Evolutionary conservation across 2,888 invertebrate genomes (phyloP).

Genomic region (Nowickia ferox): DNA sequence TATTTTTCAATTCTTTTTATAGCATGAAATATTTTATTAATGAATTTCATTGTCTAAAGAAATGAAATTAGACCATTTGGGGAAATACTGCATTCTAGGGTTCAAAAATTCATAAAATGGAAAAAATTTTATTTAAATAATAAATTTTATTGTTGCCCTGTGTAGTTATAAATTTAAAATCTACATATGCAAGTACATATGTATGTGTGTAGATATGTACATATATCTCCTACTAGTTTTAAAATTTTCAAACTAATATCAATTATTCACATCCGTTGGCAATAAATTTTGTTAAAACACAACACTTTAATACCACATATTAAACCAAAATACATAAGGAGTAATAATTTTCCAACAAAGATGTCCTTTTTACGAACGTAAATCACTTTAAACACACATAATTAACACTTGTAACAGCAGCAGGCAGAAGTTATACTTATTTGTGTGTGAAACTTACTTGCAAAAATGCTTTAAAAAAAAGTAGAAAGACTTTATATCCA

Average conservation of each 20-base stretch:
- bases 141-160: no score
- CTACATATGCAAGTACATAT: not conserved
- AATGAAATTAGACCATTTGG: no score
- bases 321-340: constrained; percentile 67
- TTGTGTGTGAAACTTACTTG: not conserved
- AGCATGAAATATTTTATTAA: no score
- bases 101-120: no score
- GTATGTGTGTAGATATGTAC: not conserved
- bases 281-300: constrained; percentile 70
- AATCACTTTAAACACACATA: constrained; percentile 70
- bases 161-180: no score
- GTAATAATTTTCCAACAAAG: constrained; percentile 56
- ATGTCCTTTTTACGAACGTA: constrained; percentile 62
- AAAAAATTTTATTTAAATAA: no score
- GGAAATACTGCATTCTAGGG: no score
- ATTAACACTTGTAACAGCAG: constrained; percentile 71
- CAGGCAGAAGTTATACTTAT: not conserved
- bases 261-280: constrained; percentile 75
- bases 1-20: no score
- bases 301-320: constrained; percentile 61
- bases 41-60: no score
- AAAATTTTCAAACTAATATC: constrained; percentile 41
- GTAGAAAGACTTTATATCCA: not conserved
- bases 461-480: not conserved
- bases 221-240: not conserved